Evolutionary conservation across 2,113 vertebrate species (phyloP).

Genomic region (Cinclus mexicanus): DNA sequence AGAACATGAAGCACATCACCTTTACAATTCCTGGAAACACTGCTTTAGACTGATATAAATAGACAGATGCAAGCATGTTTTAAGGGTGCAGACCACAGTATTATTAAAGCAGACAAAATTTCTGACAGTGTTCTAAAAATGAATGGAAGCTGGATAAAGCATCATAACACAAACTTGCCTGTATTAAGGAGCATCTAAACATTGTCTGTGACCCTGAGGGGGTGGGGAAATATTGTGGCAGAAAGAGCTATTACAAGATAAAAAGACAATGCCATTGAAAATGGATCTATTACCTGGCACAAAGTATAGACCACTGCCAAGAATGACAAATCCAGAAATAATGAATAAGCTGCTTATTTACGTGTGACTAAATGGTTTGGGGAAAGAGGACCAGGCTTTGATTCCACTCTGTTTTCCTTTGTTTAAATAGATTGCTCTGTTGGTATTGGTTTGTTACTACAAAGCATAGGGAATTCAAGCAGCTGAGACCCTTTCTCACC

Average conservation of each 20-base stretch:
- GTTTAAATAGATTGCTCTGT: neutral
- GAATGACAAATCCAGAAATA: constrained; percentile 50
- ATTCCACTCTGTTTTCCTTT: neutral
- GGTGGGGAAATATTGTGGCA: neutral
- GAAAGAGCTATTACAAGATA: neutral
- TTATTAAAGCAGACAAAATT: neutral
- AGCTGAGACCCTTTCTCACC: neutral
- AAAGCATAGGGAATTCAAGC: neutral
- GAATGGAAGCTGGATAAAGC: neutral
- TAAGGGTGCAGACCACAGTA: neutral
- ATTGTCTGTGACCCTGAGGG: neutral
- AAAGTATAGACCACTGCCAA: neutral
- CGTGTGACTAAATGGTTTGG: neutral
- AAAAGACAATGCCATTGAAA: neutral
- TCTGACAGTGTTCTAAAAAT: neutral
- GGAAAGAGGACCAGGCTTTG: neutral
- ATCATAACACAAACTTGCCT: neutral
- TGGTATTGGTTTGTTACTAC: neutral
- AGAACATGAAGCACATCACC: neutral
- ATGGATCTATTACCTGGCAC: neutral
- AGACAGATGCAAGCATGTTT: neutral
- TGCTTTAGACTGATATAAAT: neutral
- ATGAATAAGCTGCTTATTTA: constrained; percentile 25
- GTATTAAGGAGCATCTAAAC: neutral
- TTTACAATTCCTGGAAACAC: neutral